These are phyloP conservation scores for Brachionus angularis DNA, from an alignment of 1,140 invertebrate genomes.

Conservation along the genomic window DNA sequence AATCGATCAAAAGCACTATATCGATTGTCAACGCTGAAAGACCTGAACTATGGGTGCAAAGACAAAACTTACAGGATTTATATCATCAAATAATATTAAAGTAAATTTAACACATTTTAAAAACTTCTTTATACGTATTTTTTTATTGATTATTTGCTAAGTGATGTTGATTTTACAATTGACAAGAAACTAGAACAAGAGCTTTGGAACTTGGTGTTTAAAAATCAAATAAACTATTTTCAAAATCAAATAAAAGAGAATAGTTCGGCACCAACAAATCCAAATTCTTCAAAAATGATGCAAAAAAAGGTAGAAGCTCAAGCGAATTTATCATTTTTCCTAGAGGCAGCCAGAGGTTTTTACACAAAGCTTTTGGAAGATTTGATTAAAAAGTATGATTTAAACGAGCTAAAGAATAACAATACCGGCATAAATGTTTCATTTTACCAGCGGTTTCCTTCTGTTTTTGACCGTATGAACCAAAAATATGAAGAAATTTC, in stretches of 20 bases:
- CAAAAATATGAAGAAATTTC: neutral
- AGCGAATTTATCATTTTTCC: conserved; percentile 14
- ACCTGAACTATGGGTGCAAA: conserved; percentile 35
- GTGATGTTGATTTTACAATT: conserved; percentile 26
- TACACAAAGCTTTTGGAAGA: conserved; percentile 23
- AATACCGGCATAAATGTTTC: neutral
- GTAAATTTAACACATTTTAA: neutral
- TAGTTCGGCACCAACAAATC: neutral
- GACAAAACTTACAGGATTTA: conserved; percentile 36
- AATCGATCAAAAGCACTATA: conserved; percentile 36
- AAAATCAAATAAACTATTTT: conserved; percentile 37
- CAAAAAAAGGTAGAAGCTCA: conserved; percentile 21
- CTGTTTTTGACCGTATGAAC: conserved; percentile 12
- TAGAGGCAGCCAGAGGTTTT: conserved; percentile 30
- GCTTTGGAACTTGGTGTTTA: conserved; percentile 38
- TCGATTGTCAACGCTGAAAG: conserved; percentile 6
- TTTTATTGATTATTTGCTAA: neutral
- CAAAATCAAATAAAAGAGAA: conserved; percentile 37
- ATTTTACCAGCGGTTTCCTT: conserved; percentile 17
- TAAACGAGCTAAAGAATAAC: neutral
- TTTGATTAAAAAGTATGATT: neutral
- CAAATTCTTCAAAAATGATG: neutral
- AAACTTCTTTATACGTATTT: neutral
- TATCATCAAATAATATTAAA: conserved; percentile 38
- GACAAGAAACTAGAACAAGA: conserved; percentile 41